phyloP scores from a whole-genome alignment of 2,888 invertebrate species.

The Acleris literana region DNA sequence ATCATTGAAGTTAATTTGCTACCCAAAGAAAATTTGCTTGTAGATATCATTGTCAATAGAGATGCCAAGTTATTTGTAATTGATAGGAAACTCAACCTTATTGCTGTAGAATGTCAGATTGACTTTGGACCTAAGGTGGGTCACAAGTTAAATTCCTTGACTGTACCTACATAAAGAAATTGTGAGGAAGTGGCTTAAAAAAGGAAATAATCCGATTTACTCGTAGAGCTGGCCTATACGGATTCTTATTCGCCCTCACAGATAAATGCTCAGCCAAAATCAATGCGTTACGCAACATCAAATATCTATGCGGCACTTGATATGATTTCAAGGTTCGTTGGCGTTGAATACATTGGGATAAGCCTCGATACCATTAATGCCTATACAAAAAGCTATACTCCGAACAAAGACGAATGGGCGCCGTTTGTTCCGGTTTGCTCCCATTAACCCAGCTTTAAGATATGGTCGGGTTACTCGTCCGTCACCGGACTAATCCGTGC shows the following conservation, averaged over 20 bases:
- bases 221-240: too few species aligned
- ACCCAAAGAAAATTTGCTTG: too few species aligned
- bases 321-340: slow-evolving; percentile 29
- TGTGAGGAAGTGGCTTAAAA: too few species aligned
- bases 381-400: slow-evolving; percentile 11
- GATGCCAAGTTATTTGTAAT: too few species aligned
- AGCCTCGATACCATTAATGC: slow-evolving; percentile 9
- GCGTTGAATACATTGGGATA: slow-evolving; percentile 32
- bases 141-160: too few species aligned
- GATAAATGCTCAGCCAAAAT: slow-evolving; percentile 21
- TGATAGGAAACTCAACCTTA: too few species aligned
- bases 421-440: slow-evolving; percentile 71
- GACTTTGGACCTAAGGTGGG: too few species aligned
- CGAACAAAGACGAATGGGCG: slow-evolving; percentile 60
- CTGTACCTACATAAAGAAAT: too few species aligned
- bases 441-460: slow-evolving; percentile 69
- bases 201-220: too few species aligned
- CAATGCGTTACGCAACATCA: slow-evolving; percentile 32
- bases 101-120: too few species aligned
- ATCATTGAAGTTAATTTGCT: too few species aligned
- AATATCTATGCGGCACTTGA: slow-evolving; percentile 19
- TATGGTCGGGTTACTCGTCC: slow-evolving; percentile 51
- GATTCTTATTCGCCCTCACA: not conserved
- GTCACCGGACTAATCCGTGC: slow-evolving; percentile 50
- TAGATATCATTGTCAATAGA: too few species aligned